Conservation (phyloP, 2,797 vertebrate species). For the Anguilla marmorata region DNA sequence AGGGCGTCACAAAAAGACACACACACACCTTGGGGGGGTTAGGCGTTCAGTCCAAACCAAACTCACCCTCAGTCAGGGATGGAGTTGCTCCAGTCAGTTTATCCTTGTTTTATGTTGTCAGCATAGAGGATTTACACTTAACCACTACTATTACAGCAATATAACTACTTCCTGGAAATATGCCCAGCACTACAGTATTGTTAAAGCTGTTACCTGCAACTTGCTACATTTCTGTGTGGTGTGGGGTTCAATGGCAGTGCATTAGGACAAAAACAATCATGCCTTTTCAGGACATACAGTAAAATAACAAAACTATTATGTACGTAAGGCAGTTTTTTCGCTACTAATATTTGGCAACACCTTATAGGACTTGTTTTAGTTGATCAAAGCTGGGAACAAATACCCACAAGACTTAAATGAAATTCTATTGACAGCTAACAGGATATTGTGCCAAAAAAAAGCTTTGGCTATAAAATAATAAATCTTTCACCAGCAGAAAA, state of each 20-base stretch:
- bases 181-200: not conserved
- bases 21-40: not conserved
- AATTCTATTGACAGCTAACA: conserved; percentile 28
- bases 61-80: not conserved
- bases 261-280: not conserved
- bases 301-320: not conserved
- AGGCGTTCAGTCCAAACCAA: not conserved
- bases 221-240: not conserved
- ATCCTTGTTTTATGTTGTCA: not conserved
- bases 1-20: not conserved
- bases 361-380: not conserved
- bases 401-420: not conserved
- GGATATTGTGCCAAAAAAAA: conserved; percentile 19
- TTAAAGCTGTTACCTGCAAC: not conserved
- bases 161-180: not conserved
- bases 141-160: not conserved
- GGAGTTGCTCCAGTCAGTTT: not conserved
- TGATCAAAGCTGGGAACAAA: conserved; percentile 21
- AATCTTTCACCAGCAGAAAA: conserved; percentile 41
- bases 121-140: not conserved
- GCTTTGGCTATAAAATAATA: conserved; percentile 40
- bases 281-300: not conserved
- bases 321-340: conserved; percentile 6
- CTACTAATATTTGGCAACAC: conserved; percentile 1
- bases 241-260: not conserved